phyloP scores from a whole-genome alignment of 2,797 vertebrate genomes.

The Syngnathus rostellatus region DNA sequence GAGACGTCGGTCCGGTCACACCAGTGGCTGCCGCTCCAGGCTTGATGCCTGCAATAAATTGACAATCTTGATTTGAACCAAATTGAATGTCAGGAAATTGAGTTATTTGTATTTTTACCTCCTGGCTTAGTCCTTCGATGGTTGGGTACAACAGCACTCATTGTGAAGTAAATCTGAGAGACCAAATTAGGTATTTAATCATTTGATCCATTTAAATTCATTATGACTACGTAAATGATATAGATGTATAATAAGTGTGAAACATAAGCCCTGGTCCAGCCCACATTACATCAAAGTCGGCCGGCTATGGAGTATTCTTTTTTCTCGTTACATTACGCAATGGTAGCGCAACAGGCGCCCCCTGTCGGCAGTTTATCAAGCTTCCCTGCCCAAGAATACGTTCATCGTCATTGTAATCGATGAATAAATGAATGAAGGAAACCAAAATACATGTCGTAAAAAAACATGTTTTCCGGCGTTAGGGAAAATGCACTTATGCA shows the following conservation, averaged over 20 bases:
- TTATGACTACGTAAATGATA: background rate
- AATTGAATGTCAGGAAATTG: background rate
- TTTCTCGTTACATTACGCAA: background rate
- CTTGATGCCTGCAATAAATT: slow-evolving; percentile 54
- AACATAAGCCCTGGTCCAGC: too few species aligned
- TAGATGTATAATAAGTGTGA: background rate
- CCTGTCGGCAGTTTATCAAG: background rate
- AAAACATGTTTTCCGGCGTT: background rate
- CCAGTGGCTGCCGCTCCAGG: slow-evolving; percentile 32
- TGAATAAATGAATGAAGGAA: background rate
- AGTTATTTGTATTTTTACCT: slow-evolving; percentile 32
- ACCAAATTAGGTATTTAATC: background rate
- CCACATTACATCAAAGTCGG: too few species aligned
- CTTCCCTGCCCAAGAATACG: background rate
- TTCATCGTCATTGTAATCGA: background rate
- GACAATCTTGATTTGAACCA: background rate
- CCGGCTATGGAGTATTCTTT: too few species aligned
- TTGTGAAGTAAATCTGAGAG: slow-evolving; percentile 30
- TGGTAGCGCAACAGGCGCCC: background rate
- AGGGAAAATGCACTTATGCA: background rate
- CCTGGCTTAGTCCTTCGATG: slow-evolving; percentile 65
- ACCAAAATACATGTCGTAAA: background rate
- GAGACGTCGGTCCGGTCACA: slow-evolving; percentile 62
- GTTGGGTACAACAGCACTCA: slow-evolving; percentile 61
- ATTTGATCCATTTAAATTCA: too few species aligned